Evolutionary conservation across 1,140 invertebrate species (phyloP), one percentile per base, ranked within the genome.

Genomic region (Bombyx mandarina): DNA sequence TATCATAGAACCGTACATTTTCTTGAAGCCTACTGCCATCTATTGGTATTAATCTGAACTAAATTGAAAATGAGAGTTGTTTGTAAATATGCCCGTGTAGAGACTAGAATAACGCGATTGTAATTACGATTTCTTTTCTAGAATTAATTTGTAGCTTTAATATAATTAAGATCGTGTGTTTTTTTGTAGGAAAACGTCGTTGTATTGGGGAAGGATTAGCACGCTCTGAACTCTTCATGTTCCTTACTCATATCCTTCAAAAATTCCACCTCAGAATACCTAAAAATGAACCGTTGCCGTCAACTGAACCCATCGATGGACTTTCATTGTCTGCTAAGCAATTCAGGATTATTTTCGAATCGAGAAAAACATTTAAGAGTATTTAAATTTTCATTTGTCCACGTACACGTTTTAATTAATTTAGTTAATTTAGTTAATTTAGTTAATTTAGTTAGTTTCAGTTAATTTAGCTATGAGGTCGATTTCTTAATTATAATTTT

Each of bases 171-270:
- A 35, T 35, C 45, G 12, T 51, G 45, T 51, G 56, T 66, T 57
- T 62, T 65, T 72, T 88, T 86, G 54, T 68, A 92, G 95, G 95
- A 86, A 94, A 92, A 73, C 91, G 93, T 73, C 91, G 93, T 46
- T 98, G 96, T 71, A 93, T 97, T 72, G 96, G 96, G 8, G 95
- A 97, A 86, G 88, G 91, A 18, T 75, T 98, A 54, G 96, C 95
- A 1, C 91, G 92, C 57, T 92, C 93, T 44, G 96, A 96, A 71
- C 83, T 97, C 3, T 97, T 97, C 66, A 77, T 97, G 53, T 95
- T 96, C 71, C 90, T 93, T 10, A 91, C 94, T 6, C 88, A 92
- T 2, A 71, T 97, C 0, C 76, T 97, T 48, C 96, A 97, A 79
- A 91, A 90, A 50, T 96, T 95, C 61, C 89, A 88, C 26, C 90